Conservation (phyloP, 2,113 vertebrate genomes). For the Xiphias gladius region DNA sequence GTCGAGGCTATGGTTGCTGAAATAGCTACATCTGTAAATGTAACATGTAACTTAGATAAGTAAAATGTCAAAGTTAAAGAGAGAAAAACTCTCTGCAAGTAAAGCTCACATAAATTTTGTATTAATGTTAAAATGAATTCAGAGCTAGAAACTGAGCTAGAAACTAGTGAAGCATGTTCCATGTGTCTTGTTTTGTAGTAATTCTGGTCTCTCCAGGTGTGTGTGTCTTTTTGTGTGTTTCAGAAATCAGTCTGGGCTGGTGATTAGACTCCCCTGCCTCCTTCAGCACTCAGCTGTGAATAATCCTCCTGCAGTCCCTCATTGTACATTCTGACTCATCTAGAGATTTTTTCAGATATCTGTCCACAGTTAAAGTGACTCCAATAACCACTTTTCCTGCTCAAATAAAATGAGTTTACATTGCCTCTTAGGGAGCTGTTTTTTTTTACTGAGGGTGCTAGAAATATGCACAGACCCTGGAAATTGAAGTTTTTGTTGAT, state of each 20-base stretch:
- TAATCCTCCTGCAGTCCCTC: slow-evolving; percentile 50
- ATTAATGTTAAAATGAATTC: slow-evolving; percentile 35
- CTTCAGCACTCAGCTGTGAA: slow-evolving; percentile 53
- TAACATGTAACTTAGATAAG: not conserved
- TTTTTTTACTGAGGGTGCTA: not conserved
- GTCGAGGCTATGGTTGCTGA: not conserved
- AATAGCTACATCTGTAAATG: not conserved
- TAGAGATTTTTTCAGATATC: slow-evolving; percentile 53
- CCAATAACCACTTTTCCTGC: slow-evolving; percentile 11
- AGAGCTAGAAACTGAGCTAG: not conserved
- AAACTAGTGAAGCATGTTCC: slow-evolving; percentile 32
- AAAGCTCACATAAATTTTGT: slow-evolving; percentile 7
- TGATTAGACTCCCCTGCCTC: slow-evolving; percentile 60
- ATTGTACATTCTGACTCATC: slow-evolving; percentile 56
- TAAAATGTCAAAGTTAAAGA: slow-evolving; percentile 12
- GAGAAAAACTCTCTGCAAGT: slow-evolving; percentile 5
- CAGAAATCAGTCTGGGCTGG: slow-evolving; percentile 33
- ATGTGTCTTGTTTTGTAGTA: slow-evolving; percentile 16
- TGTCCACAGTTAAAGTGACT: slow-evolving; percentile 65
- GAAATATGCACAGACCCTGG: not conserved
- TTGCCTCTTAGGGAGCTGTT: not conserved
- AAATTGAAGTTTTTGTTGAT: not conserved
- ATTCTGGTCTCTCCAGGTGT: slow-evolving; percentile 30
- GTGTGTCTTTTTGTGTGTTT: slow-evolving; percentile 18
- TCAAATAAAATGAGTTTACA: not conserved